phyloP scores from a whole-genome alignment of 37 sponge, comb jelly and placozoan genomes.

The Petrosia ficiformis region DNA sequence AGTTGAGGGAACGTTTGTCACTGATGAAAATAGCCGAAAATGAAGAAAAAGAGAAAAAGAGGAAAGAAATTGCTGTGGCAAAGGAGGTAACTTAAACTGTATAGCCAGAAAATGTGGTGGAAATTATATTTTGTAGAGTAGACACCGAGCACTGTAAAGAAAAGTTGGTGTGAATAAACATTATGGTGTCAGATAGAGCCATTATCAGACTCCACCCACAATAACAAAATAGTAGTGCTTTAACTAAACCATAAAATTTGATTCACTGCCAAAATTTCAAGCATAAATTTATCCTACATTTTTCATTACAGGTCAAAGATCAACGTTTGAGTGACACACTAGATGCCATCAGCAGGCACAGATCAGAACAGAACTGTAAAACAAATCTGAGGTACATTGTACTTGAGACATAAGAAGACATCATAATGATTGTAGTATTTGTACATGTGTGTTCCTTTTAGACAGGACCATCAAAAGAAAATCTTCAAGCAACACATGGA shows the following conservation, averaged over 20 bases:
- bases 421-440: background rate
- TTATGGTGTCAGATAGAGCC: too few species aligned
- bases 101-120: too few species aligned
- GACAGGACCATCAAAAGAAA: slow-evolving; percentile 30
- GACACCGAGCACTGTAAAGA: too few species aligned
- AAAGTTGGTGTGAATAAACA: too few species aligned
- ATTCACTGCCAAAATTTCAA: background rate
- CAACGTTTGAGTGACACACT: slow-evolving; percentile 44
- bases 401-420: too few species aligned
- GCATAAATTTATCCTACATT: background rate
- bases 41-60: slow-evolving; percentile 79
- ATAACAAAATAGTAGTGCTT: too few species aligned
- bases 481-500: slow-evolving; percentile 2
- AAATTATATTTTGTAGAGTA: background rate
- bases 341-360: slow-evolving; percentile 38
- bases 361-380: slow-evolving; percentile 42
- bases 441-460: slow-evolving; percentile 4
- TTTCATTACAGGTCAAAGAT: slow-evolving; percentile 54
- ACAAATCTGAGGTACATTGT: slow-evolving; percentile 33
- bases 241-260: too few species aligned
- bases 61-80: slow-evolving; percentile 74
- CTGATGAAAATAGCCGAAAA: slow-evolving; percentile 71
- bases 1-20: slow-evolving; percentile 81
- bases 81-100: slow-evolving; percentile 61
- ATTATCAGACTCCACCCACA: too few species aligned